These are phyloP conservation scores for Tretioscincus oriximinensis DNA, from an alignment of 2,113 vertebrate species.

Conservation along the genomic window DNA sequence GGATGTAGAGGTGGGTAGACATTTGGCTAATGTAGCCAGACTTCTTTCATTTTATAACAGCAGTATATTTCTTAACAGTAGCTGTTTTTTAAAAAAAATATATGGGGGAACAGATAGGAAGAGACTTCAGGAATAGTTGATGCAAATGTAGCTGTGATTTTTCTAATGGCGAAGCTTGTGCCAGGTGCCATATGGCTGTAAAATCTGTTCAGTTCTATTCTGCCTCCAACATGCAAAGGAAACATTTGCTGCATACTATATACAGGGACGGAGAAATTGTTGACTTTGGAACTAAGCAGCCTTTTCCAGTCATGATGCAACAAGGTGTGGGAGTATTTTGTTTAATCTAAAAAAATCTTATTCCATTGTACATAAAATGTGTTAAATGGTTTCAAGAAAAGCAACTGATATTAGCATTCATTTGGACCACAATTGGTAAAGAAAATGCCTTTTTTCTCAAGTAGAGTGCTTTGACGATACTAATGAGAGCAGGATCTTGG, in stretches of 20 bases:
- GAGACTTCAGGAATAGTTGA: conserved; percentile 28
- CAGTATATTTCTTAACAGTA: too few species aligned
- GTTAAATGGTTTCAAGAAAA: neutral
- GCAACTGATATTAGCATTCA: neutral
- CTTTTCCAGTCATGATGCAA: neutral
- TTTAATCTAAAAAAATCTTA: conserved; percentile 1
- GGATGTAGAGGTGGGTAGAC: neutral
- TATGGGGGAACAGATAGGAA: conserved; percentile 19
- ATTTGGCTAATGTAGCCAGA: neutral
- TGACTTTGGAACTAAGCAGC: conserved; percentile 48
- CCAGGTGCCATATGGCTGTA: conserved; percentile 78
- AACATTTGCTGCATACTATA: neutral
- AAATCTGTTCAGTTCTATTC: conserved; percentile 50
- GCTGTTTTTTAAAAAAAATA: neutral
- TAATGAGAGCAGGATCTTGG: too few species aligned
- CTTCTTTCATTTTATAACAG: neutral
- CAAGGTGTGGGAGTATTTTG: conserved; percentile 20
- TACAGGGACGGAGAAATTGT: conserved; percentile 38
- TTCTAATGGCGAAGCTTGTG: conserved; percentile 62
- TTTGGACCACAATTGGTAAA: neutral
- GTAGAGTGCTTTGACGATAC: neutral
- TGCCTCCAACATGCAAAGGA: conserved; percentile 48
- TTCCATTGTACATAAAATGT: fast-evolving
- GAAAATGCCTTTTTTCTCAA: neutral
- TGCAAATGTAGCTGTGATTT: conserved; percentile 28